Percentiles rank a stretch among this genome's conserved stretches.
Conservation (phyloP, 2,113 vertebrate species). For the Proterorhinus semilunaris region DNA sequence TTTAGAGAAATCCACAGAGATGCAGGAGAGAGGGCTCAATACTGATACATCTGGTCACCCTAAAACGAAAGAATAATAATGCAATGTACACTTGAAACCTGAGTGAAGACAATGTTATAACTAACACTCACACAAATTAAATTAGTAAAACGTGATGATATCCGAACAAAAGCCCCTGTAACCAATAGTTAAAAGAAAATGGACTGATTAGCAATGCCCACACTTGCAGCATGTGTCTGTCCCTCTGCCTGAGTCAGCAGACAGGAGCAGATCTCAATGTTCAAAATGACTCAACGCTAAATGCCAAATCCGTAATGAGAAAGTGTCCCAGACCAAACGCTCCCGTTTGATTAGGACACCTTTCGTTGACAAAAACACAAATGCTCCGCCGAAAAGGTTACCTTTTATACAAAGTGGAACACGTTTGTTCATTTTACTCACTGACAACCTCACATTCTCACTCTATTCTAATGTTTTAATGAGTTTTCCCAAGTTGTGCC, state of each 20-base stretch:
- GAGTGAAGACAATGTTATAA: too few relatives aligned
- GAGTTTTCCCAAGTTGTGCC: constrained; percentile 12
- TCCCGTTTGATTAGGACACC: constrained; percentile 59
- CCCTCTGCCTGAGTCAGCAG: constrained; percentile 59
- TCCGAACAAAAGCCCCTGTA: too few relatives aligned
- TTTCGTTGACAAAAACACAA: constrained; percentile 38
- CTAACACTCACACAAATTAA: not conserved
- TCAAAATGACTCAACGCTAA: constrained; percentile 71
- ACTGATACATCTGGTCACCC: too few relatives aligned
- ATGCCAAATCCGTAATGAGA: constrained; percentile 72
- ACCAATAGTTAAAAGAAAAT: not conserved
- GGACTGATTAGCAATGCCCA: not conserved
- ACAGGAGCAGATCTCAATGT: constrained; percentile 61
- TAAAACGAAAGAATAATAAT: too few relatives aligned
- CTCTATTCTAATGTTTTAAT: constrained; percentile 21
- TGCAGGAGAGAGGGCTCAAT: too few relatives aligned
- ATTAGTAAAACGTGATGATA: constrained; percentile 1
- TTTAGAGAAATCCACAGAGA: too few relatives aligned
- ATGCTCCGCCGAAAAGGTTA: constrained; percentile 49
- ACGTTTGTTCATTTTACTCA: constrained; percentile 39
- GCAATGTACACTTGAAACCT: too few relatives aligned
- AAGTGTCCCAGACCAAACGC: constrained; percentile 53
- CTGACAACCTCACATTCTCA: constrained; percentile 29
- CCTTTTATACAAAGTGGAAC: constrained; percentile 41
- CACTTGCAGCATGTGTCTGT: not conserved